A percentile compares a stretch with the other conserved stretches of the same genome.
Conservation (phyloP, 2,797 vertebrate genomes). For the Myotis vivesi region DNA sequence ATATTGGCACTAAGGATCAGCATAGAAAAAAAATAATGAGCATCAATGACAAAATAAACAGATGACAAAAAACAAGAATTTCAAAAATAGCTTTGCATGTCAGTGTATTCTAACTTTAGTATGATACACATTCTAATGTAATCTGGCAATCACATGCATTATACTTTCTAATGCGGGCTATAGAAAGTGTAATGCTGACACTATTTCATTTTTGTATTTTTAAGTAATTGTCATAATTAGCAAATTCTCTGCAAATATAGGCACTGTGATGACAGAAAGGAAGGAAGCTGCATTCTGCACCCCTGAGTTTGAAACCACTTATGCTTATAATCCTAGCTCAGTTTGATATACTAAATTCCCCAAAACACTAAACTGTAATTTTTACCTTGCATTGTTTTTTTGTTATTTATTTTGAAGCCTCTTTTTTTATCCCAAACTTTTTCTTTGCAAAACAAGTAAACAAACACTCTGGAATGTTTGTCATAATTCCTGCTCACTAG, state of each 20-base stretch:
- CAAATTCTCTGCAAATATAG: neutral
- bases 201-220: conserved; percentile 1
- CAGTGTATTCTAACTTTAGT: neutral
- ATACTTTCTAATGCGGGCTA: neutral
- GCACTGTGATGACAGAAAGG: neutral
- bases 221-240: neutral
- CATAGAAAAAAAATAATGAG: neutral
- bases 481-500: neutral
- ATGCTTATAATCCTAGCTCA: neutral
- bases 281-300: neutral
- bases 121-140: neutral
- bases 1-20: neutral
- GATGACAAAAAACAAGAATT: neutral
- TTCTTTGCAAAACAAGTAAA: neutral
- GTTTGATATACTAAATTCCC: neutral
- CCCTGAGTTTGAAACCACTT: neutral
- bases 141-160: neutral
- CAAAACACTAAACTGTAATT: neutral
- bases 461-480: neutral
- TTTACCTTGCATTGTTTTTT: neutral
- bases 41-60: neutral
- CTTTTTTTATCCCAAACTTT: neutral
- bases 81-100: neutral
- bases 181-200: neutral
- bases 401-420: neutral